A percentile compares a stretch with the other conserved stretches of the same genome.
phyloP scores from a whole-genome alignment of 1,140 invertebrate genomes.

The Bombus superbus region DNA sequence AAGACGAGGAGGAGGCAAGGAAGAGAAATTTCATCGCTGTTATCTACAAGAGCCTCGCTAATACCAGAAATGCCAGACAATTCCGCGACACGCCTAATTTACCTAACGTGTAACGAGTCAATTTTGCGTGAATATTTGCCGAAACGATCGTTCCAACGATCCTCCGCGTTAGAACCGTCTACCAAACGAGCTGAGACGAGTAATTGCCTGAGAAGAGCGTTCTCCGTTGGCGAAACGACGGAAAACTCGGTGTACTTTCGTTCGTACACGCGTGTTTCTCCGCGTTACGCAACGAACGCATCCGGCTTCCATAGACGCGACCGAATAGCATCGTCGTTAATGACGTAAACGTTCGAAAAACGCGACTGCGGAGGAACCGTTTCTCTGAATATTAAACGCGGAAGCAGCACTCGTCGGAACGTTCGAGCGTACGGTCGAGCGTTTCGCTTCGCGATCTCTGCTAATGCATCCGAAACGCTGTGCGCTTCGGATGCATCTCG shows the following conservation, averaged over 20 bases:
- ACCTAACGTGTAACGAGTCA: conserved; percentile 5
- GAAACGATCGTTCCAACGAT: background rate
- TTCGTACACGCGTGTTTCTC: background rate
- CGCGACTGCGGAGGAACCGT: conserved; percentile 3
- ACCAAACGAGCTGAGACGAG: background rate
- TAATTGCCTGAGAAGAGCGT: background rate
- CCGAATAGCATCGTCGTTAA: conserved; percentile 45
- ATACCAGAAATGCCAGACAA: background rate
- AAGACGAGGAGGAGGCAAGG: background rate
- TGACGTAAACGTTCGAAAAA: conserved; percentile 29
- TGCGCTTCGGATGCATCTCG: conserved; percentile 11
- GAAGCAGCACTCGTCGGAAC: conserved; percentile 45
- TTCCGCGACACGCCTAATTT: conserved; percentile 8
- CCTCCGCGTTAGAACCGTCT: background rate
- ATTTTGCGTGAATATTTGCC: conserved; percentile 16
- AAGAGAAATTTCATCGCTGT: background rate
- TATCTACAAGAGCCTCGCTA: background rate
- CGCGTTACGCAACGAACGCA: conserved; percentile 8
- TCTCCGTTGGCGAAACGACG: background rate
- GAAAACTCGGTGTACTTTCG: conserved; percentile 10
- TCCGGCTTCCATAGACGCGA: conserved; percentile 18
- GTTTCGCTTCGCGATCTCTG: background rate
- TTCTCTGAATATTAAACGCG: conserved; percentile 52
- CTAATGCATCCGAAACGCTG: background rate
- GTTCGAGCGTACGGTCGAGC: background rate